A percentile compares a stretch with the other conserved stretches of the same genome.
These are phyloP conservation scores for Chrysomela aeneicollis DNA, from an alignment of 2,888 invertebrate species.

Conservation along the genomic window DNA sequence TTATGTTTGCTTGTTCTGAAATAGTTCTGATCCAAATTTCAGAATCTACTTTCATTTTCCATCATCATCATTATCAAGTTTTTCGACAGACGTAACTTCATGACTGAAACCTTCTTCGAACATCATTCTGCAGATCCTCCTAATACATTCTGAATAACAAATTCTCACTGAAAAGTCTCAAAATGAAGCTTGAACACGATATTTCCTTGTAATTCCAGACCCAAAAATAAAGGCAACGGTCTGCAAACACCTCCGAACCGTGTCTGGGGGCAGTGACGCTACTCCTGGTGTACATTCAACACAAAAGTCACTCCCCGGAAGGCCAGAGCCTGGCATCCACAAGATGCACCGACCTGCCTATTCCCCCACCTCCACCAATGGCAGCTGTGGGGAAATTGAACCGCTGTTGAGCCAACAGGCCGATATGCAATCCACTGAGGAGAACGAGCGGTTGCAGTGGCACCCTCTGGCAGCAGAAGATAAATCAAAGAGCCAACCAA, in stretches of 20 bases:
- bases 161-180: too few species aligned
- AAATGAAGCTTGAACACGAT: neutral
- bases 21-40: too few species aligned
- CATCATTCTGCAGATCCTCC: too few species aligned
- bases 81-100: too few species aligned
- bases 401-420: constrained; percentile 35
- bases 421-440: constrained; percentile 60
- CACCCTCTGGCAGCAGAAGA: constrained; percentile 63
- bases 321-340: constrained; percentile 39
- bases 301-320: constrained; percentile 25
- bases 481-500: constrained; percentile 55
- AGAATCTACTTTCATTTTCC: too few species aligned
- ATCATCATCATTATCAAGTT: too few species aligned
- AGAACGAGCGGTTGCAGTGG: constrained; percentile 65
- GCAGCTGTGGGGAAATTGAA: constrained; percentile 60
- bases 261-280: constrained; percentile 56
- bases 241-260: constrained; percentile 73
- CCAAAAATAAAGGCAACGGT: constrained; percentile 86
- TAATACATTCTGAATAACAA: neutral
- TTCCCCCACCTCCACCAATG: constrained; percentile 60
- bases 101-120: too few species aligned
- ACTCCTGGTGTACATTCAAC: constrained; percentile 58
- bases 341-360: constrained; percentile 25
- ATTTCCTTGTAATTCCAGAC: constrained; percentile 66
- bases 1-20: too few species aligned